Percentiles rank a stretch among this genome's conserved stretches.
phyloP scores from a whole-genome alignment of 2,113 vertebrate species.

The Suricata suricatta region DNA sequence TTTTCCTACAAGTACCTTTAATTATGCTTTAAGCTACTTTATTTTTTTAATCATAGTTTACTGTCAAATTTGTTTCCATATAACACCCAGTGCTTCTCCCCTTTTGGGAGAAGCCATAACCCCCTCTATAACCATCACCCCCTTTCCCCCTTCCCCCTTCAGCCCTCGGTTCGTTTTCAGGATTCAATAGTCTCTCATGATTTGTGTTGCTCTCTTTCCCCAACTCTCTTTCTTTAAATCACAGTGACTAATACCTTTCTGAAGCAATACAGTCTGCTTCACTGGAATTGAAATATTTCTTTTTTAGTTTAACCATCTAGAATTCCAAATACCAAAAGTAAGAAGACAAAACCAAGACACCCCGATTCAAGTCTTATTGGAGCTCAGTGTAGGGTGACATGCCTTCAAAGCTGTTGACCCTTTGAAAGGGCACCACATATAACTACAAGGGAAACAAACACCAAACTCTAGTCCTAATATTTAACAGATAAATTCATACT shows the following conservation, averaged over 20 bases:
- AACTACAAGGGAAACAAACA: neutral
- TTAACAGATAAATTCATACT: neutral
- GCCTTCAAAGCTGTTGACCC: neutral
- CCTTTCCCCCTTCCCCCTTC: no score
- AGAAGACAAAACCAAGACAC: slow-evolving; percentile 24
- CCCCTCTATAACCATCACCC: no score
- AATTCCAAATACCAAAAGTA: slow-evolving; percentile 34
- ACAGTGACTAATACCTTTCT: slow-evolving; percentile 21
- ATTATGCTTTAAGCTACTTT: slow-evolving; percentile 41
- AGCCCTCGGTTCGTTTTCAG: no score
- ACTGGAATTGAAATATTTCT: slow-evolving; percentile 28
- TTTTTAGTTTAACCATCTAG: neutral
- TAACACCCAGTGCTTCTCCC: no score
- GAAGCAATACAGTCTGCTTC: slow-evolving; percentile 1
- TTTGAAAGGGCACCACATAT: neutral
- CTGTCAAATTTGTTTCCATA: no score
- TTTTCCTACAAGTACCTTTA: slow-evolving; percentile 51
- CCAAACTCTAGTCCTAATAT: neutral
- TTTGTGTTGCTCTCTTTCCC: no score
- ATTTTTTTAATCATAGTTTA: no score
- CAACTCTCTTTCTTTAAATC: neutral
- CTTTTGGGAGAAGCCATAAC: no score
- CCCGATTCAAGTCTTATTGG: neutral
- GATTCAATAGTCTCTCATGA: no score
- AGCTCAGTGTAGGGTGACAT: neutral